Conservation (phyloP, 1,140 invertebrate species). For the Bombus superbus region DNA sequence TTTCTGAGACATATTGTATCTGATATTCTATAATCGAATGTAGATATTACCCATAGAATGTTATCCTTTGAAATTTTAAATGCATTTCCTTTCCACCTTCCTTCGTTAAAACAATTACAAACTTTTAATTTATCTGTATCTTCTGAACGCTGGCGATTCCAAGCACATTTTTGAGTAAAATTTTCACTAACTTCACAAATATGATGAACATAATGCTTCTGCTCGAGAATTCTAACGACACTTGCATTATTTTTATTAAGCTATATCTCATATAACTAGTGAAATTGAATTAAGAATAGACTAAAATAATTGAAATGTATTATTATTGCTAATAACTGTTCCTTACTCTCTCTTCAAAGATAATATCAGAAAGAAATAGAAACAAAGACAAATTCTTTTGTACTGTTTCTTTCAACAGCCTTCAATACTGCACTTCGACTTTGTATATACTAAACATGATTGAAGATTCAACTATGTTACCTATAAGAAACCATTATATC, state of each 20-base stretch:
- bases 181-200: constrained; percentile 73
- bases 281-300: not conserved
- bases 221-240: constrained; percentile 79
- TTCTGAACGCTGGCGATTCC: constrained; percentile 74
- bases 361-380: not conserved
- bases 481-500: not conserved
- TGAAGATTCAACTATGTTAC: not conserved
- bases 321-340: not conserved
- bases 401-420: too few species aligned
- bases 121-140: constrained; percentile 71
- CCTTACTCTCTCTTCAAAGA: not conserved
- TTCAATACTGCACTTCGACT: not conserved
- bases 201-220: constrained; percentile 81
- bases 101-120: constrained; percentile 66
- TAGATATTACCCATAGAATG: not conserved
- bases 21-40: not conserved
- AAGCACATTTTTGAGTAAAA: constrained; percentile 75
- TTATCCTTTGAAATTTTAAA: constrained; percentile 67
- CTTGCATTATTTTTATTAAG: constrained; percentile 14
- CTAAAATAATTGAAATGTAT: not conserved
- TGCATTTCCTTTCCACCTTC: constrained; percentile 80
- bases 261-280: not conserved
- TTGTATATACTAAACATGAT: too few species aligned
- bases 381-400: not conserved
- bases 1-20: not conserved